These are phyloP conservation scores for Podarcis cretensis DNA, from an alignment of 2,113 vertebrate genomes.

Conservation along the genomic window DNA sequence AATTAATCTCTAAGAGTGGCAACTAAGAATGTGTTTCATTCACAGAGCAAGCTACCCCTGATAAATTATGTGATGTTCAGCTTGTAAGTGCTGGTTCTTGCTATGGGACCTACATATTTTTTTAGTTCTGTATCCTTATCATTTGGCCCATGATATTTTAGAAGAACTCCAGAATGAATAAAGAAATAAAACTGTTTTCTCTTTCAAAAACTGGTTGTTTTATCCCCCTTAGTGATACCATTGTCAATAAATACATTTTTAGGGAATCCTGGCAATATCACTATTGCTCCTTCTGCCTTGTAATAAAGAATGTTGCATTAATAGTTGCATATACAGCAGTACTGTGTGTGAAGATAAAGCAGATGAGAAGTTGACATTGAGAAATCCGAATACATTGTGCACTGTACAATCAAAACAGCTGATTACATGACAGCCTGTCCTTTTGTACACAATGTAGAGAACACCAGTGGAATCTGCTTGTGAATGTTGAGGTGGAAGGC, in stretches of 20 bases:
- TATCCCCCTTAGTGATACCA: too few relatives aligned
- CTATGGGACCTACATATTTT: too few relatives aligned
- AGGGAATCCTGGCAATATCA: not conserved
- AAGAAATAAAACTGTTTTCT: too few relatives aligned
- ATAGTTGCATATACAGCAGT: not conserved
- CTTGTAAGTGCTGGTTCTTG: too few relatives aligned
- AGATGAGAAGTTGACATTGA: not conserved
- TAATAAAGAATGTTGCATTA: rapidly evolving
- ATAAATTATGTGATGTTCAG: too few relatives aligned
- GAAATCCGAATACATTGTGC: not conserved
- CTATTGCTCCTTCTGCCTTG: rapidly evolving
- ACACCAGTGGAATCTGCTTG: conserved; percentile 12
- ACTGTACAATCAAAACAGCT: not conserved
- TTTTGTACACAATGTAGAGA: conserved; percentile 25
- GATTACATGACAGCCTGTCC: not conserved
- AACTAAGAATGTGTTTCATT: too few relatives aligned
- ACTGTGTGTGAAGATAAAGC: not conserved
- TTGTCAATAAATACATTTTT: not conserved
- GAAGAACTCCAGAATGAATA: too few relatives aligned
- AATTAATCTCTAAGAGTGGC: too few relatives aligned
- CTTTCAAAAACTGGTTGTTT: too few relatives aligned
- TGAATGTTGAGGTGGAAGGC: conserved; percentile 22
- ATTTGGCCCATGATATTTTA: too few relatives aligned
- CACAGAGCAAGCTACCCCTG: too few relatives aligned
- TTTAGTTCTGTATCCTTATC: too few relatives aligned